These are phyloP conservation scores for Martes flavigula DNA, from an alignment of 2,797 vertebrate genomes.

Conservation along the genomic window DNA sequence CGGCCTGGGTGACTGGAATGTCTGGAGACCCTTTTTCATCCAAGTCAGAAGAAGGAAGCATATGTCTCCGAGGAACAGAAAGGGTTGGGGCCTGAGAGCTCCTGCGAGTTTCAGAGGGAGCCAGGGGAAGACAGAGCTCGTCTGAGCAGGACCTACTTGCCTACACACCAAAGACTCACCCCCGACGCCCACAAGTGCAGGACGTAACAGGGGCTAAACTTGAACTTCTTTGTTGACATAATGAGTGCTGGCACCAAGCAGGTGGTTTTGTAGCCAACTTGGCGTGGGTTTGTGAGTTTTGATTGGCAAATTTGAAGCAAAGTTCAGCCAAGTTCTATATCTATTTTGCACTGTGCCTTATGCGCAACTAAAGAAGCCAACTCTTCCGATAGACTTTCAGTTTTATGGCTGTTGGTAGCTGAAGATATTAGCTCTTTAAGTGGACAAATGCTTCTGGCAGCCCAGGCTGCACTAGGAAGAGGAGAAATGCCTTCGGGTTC, in stretches of 20 bases:
- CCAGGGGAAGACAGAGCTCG: slow-evolving; percentile 89
- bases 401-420: slow-evolving; percentile 80
- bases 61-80: slow-evolving; percentile 83
- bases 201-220: slow-evolving; percentile 86
- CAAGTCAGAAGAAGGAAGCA: slow-evolving; percentile 85
- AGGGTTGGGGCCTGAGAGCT: slow-evolving; percentile 91
- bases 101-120: slow-evolving; percentile 94
- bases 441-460: slow-evolving; percentile 69
- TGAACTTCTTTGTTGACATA: slow-evolving; percentile 93
- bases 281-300: slow-evolving; percentile 82
- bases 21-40: slow-evolving; percentile 85
- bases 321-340: slow-evolving; percentile 87
- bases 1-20: slow-evolving; percentile 80
- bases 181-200: slow-evolving; percentile 82
- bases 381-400: slow-evolving; percentile 79
- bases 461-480: slow-evolving; percentile 16
- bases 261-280: slow-evolving; percentile 82
- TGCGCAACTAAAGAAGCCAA: slow-evolving; percentile 78
- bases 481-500: slow-evolving; percentile 69
- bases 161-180: slow-evolving; percentile 71
- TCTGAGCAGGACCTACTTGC: slow-evolving; percentile 82
- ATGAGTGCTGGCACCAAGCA: slow-evolving; percentile 84
- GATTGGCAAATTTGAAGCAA: slow-evolving; percentile 85
- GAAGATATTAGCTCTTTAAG: slow-evolving; percentile 79
- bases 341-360: slow-evolving; percentile 82